Evolutionary conservation across 1,140 invertebrate genomes (phyloP).

Genomic region (Venustaconcha ellipsiformis): DNA sequence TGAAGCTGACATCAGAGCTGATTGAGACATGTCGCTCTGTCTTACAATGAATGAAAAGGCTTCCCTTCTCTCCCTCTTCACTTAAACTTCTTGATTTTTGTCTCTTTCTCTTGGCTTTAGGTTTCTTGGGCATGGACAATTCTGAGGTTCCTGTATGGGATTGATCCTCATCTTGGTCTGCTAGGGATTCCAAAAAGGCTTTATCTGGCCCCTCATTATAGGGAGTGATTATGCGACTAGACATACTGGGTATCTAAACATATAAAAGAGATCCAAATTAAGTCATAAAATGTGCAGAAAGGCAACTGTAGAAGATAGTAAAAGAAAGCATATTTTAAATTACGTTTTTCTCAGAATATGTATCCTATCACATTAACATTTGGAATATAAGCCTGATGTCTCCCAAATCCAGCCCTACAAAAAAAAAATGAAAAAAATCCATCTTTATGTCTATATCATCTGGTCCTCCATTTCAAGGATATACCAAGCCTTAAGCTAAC

Average conservation of each 20-base stretch:
- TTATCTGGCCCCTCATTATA: conserved; percentile 73
- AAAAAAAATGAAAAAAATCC: no score
- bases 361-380: no score
- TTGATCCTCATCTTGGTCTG: conserved; percentile 59
- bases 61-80: conserved; percentile 39
- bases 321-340: no score
- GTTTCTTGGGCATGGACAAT: conserved; percentile 30
- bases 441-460: no score
- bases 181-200: conserved; percentile 71
- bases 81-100: conserved; percentile 48
- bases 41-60: neutral
- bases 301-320: no score
- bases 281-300: no score
- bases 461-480: no score
- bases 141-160: conserved; percentile 2
- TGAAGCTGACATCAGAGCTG: conserved; percentile 49
- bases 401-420: no score
- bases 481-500: no score
- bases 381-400: no score
- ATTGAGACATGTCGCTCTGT: conserved; percentile 47
- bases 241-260: conserved; percentile 65
- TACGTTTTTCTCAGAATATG: no score
- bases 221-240: conserved; percentile 75
- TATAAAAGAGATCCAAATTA: neutral
- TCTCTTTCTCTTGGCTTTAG: conserved; percentile 44